A percentile compares a stretch with the other conserved stretches of the same genome.
Conservation (phyloP, 2,797 vertebrate genomes). For the Agapornis canus region DNA sequence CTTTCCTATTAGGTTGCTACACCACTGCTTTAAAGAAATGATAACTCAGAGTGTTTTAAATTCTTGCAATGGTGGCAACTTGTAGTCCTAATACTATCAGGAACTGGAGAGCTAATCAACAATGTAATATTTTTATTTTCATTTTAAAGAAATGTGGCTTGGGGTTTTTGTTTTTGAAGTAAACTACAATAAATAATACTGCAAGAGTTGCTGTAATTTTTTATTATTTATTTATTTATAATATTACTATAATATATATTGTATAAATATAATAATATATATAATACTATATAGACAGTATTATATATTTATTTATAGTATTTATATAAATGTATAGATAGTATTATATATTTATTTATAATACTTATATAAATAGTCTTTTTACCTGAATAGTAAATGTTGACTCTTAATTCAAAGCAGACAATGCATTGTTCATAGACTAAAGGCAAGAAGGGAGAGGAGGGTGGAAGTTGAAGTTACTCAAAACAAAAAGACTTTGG, state of each 20-base stretch:
- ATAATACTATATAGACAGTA: no score
- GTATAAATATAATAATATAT: no score
- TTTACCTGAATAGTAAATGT: background rate
- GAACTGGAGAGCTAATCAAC: background rate
- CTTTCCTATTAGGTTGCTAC: background rate
- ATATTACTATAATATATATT: no score
- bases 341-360: no score
- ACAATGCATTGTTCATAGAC: background rate
- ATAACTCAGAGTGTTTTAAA: background rate
- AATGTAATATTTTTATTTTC: background rate
- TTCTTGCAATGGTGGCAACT: background rate
- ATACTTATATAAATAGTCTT: background rate
- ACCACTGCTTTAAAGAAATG: background rate
- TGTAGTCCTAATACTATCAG: background rate
- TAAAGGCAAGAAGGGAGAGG: background rate
- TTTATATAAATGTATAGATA: no score
- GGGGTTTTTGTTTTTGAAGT: background rate
- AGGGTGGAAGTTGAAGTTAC: background rate
- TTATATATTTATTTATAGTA: no score
- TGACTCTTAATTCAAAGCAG: background rate
- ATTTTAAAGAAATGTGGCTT: background rate
- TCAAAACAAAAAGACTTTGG: background rate
- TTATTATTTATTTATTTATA: no score
- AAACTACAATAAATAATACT: background rate
- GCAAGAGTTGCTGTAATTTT: background rate